phyloP scores from a whole-genome alignment of 2,888 invertebrate species.

The Eulithis testata region DNA sequence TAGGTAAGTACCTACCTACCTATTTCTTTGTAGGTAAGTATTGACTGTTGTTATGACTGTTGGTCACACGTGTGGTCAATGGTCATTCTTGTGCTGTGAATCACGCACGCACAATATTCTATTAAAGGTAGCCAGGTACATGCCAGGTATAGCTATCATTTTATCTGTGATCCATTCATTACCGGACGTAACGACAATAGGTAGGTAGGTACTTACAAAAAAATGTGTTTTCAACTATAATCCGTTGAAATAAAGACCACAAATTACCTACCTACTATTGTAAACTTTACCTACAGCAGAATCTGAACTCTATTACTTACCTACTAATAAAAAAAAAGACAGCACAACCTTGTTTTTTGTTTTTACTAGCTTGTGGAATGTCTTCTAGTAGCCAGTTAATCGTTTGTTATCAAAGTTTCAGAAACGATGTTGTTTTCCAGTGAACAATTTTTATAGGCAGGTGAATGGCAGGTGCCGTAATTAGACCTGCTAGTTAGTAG shows the following conservation, averaged over 20 bases:
- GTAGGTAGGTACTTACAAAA: slow-evolving; percentile 12
- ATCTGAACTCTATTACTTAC: slow-evolving; percentile 15
- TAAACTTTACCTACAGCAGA: not conserved
- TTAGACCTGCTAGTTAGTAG: not conserved
- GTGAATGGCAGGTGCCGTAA: slow-evolving; percentile 8
- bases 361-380: slow-evolving; percentile 29
- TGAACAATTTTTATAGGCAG: slow-evolving; percentile 23
- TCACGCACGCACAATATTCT: slow-evolving; percentile 34
- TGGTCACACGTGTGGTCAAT: slow-evolving; percentile 30
- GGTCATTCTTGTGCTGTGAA: slow-evolving; percentile 29
- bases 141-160: slow-evolving; percentile 10
- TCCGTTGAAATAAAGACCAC: not conserved
- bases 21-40: slow-evolving; percentile 33
- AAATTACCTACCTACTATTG: not conserved
- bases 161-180: slow-evolving; percentile 26
- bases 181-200: slow-evolving; percentile 14
- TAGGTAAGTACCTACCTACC: not conserved
- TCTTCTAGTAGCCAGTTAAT: slow-evolving; percentile 21
- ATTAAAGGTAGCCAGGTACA: not conserved
- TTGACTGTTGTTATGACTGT: not conserved
- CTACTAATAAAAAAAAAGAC: not conserved
- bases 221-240: slow-evolving; percentile 14
- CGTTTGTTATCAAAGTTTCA: slow-evolving; percentile 36
- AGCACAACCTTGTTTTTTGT: not conserved
- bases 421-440: slow-evolving; percentile 33